Percentiles rank a stretch among this genome's conserved stretches.
These are phyloP conservation scores for Litocranius walleri DNA, from an alignment of 2,113 vertebrate species.

Conservation along the genomic window DNA sequence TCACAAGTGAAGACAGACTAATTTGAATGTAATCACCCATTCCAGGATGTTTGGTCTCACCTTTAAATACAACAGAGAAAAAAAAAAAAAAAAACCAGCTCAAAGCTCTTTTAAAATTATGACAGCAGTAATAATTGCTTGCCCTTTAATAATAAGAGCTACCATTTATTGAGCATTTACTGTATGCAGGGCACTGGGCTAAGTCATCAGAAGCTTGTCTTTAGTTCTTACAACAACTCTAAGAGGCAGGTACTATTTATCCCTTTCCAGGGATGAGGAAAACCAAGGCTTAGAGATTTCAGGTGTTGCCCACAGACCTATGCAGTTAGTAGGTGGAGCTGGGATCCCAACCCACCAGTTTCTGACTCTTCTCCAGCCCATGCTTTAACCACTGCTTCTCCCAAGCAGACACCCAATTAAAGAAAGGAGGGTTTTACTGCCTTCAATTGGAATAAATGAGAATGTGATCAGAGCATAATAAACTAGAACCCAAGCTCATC, in stretches of 20 bases:
- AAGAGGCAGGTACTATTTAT: background rate
- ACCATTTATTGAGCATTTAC: background rate
- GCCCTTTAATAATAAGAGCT: background rate
- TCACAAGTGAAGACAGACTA: background rate
- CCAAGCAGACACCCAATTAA: slow-evolving; percentile 36
- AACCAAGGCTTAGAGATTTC: background rate
- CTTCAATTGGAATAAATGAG: slow-evolving; percentile 27
- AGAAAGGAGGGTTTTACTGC: slow-evolving; percentile 43
- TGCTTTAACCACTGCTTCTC: slow-evolving; percentile 11
- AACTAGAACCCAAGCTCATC: slow-evolving; percentile 36
- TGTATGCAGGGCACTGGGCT: background rate
- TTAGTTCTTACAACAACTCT: background rate
- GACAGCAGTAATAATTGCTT: background rate
- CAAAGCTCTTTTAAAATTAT: background rate
- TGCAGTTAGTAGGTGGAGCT: background rate
- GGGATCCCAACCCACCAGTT: background rate
- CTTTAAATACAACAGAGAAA: background rate
- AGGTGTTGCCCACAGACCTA: background rate
- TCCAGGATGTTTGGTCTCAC: background rate
- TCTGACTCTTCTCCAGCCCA: background rate
- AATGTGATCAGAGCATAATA: background rate
- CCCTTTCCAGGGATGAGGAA: background rate
- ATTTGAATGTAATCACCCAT: background rate
- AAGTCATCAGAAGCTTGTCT: slow-evolving; percentile 3
- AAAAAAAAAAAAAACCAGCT: background rate